phyloP scores from a whole-genome alignment of 1,140 invertebrate genomes.

The Antheraea mylitta region DNA sequence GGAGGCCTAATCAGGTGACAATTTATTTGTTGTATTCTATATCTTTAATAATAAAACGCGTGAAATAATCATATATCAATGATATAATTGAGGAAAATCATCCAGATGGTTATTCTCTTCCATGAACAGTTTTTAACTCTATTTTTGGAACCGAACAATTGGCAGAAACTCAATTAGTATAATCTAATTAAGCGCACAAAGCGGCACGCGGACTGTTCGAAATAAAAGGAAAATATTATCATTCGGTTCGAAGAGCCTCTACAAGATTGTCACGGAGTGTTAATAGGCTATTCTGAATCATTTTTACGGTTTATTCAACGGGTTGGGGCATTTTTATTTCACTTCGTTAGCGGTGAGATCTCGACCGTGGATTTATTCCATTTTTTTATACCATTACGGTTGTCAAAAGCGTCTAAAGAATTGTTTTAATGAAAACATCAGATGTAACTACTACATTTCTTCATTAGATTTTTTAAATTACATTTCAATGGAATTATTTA shows the following conservation, averaged over 20 bases:
- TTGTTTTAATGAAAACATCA: conserved; percentile 7
- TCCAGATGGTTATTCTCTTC: too few relatives aligned
- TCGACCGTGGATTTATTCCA: conserved; percentile 44
- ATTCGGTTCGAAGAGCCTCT: conserved; percentile 39
- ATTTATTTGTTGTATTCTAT: too few relatives aligned
- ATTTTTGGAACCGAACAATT: conserved; percentile 35
- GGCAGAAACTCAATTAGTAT: conserved; percentile 40
- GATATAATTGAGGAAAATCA: too few relatives aligned
- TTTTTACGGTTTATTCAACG: conserved; percentile 55
- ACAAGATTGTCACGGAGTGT: conserved; percentile 56
- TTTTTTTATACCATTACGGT: conserved; percentile 43
- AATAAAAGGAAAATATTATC: conserved; percentile 65
- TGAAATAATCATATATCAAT: neutral
- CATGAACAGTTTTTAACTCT: conserved; percentile 14
- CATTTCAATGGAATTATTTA: neutral
- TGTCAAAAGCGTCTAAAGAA: neutral
- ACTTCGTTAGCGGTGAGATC: conserved; percentile 51
- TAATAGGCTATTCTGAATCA: conserved; percentile 62
- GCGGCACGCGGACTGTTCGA: conserved; percentile 37
- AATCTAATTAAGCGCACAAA: conserved; percentile 50
- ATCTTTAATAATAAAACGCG: too few relatives aligned
- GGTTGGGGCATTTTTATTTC: conserved; percentile 55
- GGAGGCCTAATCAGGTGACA: too few relatives aligned
- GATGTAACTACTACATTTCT: too few relatives aligned
- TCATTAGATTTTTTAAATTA: neutral